phyloP scores from a whole-genome alignment of 2,888 invertebrate species.

The Trichacis sp. region DNA sequence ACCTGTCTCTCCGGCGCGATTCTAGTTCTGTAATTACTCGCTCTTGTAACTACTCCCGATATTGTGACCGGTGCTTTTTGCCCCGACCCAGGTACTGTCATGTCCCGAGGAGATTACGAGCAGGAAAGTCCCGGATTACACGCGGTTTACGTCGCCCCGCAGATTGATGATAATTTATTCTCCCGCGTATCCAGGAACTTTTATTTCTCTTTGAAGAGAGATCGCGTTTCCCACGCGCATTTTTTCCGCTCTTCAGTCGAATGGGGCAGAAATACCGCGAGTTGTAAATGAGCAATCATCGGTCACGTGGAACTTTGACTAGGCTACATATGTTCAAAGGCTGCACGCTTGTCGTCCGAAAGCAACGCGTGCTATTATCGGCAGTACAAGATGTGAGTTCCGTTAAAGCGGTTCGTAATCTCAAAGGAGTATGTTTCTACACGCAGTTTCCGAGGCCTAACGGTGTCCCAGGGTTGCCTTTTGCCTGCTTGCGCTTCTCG shows the following conservation, averaged over 20 bases:
- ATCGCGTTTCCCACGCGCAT: too few relatives aligned
- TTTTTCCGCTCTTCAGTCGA: too few relatives aligned
- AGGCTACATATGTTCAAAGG: conserved; percentile 34
- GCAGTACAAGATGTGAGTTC: conserved; percentile 40
- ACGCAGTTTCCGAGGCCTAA: conserved; percentile 29
- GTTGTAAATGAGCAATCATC: conserved; percentile 33
- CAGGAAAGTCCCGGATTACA: conserved; percentile 1
- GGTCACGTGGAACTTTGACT: conserved; percentile 39
- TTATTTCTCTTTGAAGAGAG: too few relatives aligned
- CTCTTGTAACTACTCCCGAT: neutral
- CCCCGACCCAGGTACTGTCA: neutral
- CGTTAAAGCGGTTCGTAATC: conserved; percentile 41
- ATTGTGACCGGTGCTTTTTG: neutral
- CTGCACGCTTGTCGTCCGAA: conserved; percentile 34
- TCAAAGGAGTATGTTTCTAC: conserved; percentile 29
- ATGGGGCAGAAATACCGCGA: too few relatives aligned
- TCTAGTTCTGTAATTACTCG: conserved; percentile 1
- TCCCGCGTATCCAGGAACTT: too few relatives aligned
- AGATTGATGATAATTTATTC: neutral
- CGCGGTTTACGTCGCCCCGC: neutral
- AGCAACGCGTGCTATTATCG: conserved; percentile 39
- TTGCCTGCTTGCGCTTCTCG: conserved; percentile 1
- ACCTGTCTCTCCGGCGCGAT: neutral
- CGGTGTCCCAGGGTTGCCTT: conserved; percentile 31
- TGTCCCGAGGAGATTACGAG: conserved; percentile 1